These are phyloP conservation scores for Pterocles gutturalis DNA, from an alignment of 2,113 vertebrate species.

Conservation along the genomic window DNA sequence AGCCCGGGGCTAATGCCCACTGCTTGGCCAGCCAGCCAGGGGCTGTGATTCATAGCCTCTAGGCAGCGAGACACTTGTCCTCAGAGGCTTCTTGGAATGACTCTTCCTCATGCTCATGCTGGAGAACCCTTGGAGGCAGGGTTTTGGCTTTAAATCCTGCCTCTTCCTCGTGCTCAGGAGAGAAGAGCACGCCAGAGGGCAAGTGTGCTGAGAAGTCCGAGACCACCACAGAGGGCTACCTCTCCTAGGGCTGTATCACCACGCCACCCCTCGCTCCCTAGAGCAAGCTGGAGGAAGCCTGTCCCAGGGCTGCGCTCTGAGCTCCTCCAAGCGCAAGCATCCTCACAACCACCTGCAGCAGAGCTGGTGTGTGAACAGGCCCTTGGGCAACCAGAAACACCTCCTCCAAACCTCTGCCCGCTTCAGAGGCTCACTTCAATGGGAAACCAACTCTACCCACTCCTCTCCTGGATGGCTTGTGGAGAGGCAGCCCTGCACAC, in stretches of 20 bases:
- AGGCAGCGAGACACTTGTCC: fast-evolving
- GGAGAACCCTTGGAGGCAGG: not conserved
- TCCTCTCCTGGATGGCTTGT: not conserved
- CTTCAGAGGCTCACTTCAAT: not conserved
- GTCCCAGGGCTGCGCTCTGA: fast-evolving
- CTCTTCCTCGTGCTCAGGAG: not conserved
- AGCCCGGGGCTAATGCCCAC: not conserved
- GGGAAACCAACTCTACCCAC: not conserved
- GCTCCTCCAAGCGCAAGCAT: not conserved
- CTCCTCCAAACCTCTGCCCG: not conserved
- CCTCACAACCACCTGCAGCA: not conserved
- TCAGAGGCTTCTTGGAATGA: not conserved
- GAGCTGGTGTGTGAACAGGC: not conserved
- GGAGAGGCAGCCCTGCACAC: not conserved
- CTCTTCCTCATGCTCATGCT: not conserved
- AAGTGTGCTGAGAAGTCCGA: not conserved
- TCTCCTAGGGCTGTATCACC: not conserved
- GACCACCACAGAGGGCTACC: not conserved
- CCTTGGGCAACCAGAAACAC: not conserved
- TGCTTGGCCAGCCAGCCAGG: not conserved
- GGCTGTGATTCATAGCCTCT: not conserved
- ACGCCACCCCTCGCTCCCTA: not conserved
- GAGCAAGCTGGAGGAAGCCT: not conserved
- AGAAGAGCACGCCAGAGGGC: not conserved
- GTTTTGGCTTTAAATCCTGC: not conserved